Conservation (phyloP, 2,113 vertebrate species). For the Connochaetes taurinus region DNA sequence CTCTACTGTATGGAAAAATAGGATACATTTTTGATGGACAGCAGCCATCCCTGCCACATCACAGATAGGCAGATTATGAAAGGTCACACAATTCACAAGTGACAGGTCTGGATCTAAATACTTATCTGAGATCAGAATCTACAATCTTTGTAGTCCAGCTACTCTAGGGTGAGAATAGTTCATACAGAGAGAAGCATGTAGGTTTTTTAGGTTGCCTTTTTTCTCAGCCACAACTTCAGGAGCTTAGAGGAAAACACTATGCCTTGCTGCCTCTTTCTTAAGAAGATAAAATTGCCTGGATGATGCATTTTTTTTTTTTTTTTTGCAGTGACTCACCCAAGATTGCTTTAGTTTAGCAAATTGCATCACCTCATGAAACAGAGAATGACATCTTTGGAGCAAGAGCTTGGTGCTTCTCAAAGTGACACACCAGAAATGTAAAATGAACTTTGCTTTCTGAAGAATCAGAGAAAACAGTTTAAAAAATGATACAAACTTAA, state of each 20-base stretch:
- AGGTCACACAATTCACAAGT: not conserved
- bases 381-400: conserved; percentile 13
- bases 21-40: not conserved
- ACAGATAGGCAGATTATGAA: not conserved
- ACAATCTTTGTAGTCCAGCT: not conserved
- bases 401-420: not conserved
- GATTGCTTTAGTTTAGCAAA: conserved; percentile 37
- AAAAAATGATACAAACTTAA: not conserved
- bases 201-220: not conserved
- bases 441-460: conserved; percentile 22
- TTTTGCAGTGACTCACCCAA: conserved; percentile 13
- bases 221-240: not conserved
- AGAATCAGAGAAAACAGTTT: not conserved
- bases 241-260: not conserved
- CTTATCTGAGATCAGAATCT: not conserved
- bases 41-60: not conserved
- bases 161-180: not conserved
- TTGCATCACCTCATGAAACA: not conserved
- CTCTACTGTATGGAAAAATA: not conserved
- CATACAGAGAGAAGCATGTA: not conserved
- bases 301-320: not conserved
- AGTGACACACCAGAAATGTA: not conserved
- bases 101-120: not conserved
- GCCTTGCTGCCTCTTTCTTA: not conserved
- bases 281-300: not conserved